Conservation (phyloP, 2,797 vertebrate genomes). For the Schizothorax lantsangensis region DNA sequence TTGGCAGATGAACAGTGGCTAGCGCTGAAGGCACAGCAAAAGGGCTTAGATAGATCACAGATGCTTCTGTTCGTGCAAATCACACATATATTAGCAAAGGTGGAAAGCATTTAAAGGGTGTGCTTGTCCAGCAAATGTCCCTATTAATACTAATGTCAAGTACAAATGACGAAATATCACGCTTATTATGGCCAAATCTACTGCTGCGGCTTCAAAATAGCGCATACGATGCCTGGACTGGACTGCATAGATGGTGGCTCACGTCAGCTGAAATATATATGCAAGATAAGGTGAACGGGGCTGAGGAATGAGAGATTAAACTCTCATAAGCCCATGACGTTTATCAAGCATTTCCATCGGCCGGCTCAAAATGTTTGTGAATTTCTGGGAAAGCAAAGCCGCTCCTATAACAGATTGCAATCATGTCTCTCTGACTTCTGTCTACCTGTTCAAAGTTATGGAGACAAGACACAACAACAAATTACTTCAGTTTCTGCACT, state of each 20-base stretch:
- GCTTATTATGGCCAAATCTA: conserved; percentile 21
- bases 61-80: conserved; percentile 71
- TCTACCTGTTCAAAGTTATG: conserved; percentile 20
- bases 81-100: conserved; percentile 72
- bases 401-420: conserved; percentile 31
- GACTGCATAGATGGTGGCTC: neutral
- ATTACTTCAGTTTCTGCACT: neutral
- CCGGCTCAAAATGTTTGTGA: conserved; percentile 18
- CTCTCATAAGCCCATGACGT: conserved; percentile 35
- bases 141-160: conserved; percentile 65
- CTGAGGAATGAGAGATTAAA: conserved; percentile 49
- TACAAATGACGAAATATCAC: conserved; percentile 28
- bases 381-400: conserved; percentile 43
- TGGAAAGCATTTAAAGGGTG: conserved; percentile 72
- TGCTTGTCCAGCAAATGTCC: conserved; percentile 72
- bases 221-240: neutral
- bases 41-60: conserved; percentile 41
- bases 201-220: neutral
- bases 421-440: neutral
- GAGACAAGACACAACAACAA: neutral
- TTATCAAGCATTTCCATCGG: conserved; percentile 47
- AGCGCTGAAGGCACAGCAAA: conserved; percentile 11
- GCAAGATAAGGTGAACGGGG: conserved; percentile 1
- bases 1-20: conserved; percentile 44
- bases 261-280: neutral